phyloP scores from a whole-genome alignment of 2,113 vertebrate species.

The Madoqua kirkii region DNA sequence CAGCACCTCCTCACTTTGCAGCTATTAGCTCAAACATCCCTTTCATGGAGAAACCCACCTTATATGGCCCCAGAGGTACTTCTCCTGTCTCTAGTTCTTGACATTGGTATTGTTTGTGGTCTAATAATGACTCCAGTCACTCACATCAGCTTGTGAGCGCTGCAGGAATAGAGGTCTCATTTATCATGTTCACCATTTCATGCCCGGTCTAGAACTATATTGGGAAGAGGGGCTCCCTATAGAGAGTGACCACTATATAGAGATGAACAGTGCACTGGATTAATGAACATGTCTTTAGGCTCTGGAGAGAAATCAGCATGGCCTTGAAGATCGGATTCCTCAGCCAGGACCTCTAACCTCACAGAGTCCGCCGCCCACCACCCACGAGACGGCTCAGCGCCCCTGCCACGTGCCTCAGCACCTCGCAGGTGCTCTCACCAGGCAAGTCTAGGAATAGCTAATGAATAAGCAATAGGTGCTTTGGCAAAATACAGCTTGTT shows the following conservation, averaged over 20 bases:
- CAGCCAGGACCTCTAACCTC: neutral
- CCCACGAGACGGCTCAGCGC: neutral
- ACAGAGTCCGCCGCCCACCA: neutral
- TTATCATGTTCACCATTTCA: neutral
- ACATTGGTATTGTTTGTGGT: neutral
- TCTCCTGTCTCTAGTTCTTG: neutral
- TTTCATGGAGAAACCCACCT: neutral
- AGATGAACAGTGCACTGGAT: rapidly evolving
- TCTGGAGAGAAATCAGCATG: neutral
- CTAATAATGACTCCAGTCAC: neutral
- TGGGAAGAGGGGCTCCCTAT: neutral
- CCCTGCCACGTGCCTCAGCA: rapidly evolving
- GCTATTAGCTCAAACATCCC: neutral
- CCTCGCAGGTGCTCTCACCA: neutral
- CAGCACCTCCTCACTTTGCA: neutral
- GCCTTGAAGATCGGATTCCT: neutral
- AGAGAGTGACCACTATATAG: neutral
- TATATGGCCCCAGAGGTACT: neutral
- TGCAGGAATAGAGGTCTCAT: neutral
- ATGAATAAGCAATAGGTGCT: neutral
- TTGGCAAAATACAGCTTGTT: neutral
- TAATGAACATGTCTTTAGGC: rapidly evolving
- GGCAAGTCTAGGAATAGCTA: neutral
- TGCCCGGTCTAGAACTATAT: rapidly evolving
- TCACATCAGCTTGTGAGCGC: neutral